Base-by-base conservation (phyloP, 2,888 invertebrate genomes). In the Trachelus tabidus region DNA sequence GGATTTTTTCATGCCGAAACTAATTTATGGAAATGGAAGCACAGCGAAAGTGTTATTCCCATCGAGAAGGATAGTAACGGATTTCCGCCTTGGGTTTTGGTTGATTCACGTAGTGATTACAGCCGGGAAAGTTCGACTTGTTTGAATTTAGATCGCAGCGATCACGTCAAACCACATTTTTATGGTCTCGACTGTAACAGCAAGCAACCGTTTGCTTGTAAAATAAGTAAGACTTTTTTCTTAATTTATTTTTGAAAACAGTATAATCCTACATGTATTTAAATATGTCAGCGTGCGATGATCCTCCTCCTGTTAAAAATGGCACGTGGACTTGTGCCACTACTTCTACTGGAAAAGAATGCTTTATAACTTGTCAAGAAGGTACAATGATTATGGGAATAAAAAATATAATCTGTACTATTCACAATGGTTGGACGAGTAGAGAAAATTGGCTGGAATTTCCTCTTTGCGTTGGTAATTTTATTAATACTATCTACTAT, bases 131-230 rank as follows among this genome's bases (percentile, higher is more conserved):
- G 92, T 81, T 92, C 90, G 75, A 89, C 92, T 0, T 93, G 93
- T 77, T 84, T 93, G 6, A 93, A 93, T 82, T 85, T 93, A 79
- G 93, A 93, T 79, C 86, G 93, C 1, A 92, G 92, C 75, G 93
- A 93, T 77, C 93, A 93, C 77, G 86, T 93, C 9, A 91, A 90
- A 9, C 92, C 93, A 0, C 85, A 93, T 15, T 89, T 93, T 1
- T 93, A 93, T 76, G 93, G 93, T 0, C 87, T 93, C 9, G 93
- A 93, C 0, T 93, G 93, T 81, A 92, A 92, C 68, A 93, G 92
- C 0, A 91, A 93, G 1, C 93, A 93, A 82, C 92, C 92, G 75
- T 93, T 93, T 1, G 89, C 93, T 30, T 93, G 93, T 79, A 80
- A 83, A 79, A 86, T 85, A 78, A 83, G 86, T 86, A 81, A 80